Conservation (phyloP, 2,113 vertebrate genomes). For the Coturnix japonica region DNA sequence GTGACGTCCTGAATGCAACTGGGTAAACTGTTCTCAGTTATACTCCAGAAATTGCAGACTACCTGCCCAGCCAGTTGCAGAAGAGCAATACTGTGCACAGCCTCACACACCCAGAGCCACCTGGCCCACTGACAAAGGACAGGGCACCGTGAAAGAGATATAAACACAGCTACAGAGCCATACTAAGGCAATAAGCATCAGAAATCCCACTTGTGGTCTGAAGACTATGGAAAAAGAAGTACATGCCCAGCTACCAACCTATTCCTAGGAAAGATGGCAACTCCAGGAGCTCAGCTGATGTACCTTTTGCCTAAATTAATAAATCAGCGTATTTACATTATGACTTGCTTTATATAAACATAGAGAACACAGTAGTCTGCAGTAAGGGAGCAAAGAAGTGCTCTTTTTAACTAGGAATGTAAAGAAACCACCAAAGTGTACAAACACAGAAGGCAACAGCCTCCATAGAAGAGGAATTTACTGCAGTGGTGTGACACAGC, state of each 20-base stretch:
- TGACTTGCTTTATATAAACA: neutral
- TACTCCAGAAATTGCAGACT: neutral
- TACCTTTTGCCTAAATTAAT: neutral
- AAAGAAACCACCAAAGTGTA: neutral
- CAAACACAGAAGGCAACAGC: neutral
- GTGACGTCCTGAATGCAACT: accelerated
- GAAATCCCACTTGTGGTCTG: neutral
- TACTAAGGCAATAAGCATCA: neutral
- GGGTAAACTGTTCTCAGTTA: neutral
- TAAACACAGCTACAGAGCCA: neutral
- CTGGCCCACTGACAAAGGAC: neutral
- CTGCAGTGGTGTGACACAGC: neutral
- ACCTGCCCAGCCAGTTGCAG: neutral
- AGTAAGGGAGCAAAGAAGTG: neutral
- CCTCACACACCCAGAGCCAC: neutral
- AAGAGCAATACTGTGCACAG: neutral
- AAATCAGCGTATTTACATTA: neutral
- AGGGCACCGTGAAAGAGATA: neutral
- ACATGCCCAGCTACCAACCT: neutral
- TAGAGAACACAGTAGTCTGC: neutral
- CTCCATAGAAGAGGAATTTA: neutral
- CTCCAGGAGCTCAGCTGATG: neutral
- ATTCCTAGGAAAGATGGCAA: neutral
- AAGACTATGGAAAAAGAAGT: neutral
- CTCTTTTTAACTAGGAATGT: neutral